Conservation (phyloP, 2,888 invertebrate genomes). For the Pelosia muscerda region DNA sequence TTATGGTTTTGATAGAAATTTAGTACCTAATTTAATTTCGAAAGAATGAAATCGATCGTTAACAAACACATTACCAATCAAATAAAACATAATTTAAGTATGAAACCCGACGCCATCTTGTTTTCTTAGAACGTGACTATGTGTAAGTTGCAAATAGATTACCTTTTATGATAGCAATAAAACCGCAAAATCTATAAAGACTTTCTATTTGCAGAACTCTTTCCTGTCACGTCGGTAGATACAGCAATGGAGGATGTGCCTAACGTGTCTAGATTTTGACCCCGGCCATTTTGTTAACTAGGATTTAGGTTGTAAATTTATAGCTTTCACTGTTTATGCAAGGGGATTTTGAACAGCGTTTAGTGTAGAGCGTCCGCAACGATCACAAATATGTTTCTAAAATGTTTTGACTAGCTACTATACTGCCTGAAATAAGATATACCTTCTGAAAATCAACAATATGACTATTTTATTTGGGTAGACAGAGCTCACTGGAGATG, state of each 20-base stretch:
- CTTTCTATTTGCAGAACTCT: slow-evolving; percentile 26
- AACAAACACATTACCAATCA: background rate
- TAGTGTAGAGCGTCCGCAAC: too few species aligned
- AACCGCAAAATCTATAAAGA: slow-evolving; percentile 10
- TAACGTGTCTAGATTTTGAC: slow-evolving; percentile 40
- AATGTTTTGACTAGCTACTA: too few species aligned
- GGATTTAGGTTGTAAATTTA: background rate
- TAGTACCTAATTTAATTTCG: background rate
- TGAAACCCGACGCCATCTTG: slow-evolving; percentile 6
- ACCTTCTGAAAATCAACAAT: too few species aligned
- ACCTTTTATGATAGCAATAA: slow-evolving; percentile 34
- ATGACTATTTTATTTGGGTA: too few species aligned
- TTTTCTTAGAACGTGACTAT: slow-evolving; percentile 10
- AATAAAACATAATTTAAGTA: background rate
- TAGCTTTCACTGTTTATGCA: background rate
- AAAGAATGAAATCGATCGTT: background rate
- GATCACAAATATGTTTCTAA: too few species aligned
- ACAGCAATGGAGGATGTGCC: slow-evolving; percentile 18
- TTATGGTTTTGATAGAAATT: too few species aligned
- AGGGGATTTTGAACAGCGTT: too few species aligned
- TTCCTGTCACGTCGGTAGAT: slow-evolving; percentile 45
- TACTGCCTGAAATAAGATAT: too few species aligned
- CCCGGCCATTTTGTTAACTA: background rate
- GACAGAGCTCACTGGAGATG: too few species aligned
- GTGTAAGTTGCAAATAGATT: slow-evolving; percentile 19